Evolutionary conservation across 2,797 vertebrate genomes (phyloP).

Genomic region (Chloroceryle amazona): DNA sequence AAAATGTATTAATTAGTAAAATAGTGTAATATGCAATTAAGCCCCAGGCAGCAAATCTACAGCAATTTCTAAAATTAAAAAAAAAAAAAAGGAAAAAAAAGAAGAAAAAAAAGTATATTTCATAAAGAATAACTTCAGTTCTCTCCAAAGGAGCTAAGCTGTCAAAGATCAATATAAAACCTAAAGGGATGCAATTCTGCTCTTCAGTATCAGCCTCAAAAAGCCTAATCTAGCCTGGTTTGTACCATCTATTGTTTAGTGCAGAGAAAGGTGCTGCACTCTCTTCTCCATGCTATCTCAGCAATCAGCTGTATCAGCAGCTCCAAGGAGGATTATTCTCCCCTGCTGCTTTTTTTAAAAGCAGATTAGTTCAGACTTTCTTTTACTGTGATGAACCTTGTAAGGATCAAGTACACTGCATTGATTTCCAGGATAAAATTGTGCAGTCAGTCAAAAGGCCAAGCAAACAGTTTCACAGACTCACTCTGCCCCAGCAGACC

Average conservation of each 20-base stretch:
- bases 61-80: background rate
- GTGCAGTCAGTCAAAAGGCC: slow-evolving; percentile 68
- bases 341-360: slow-evolving; percentile 66
- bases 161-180: background rate
- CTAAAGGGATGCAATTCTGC: background rate
- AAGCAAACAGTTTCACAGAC: slow-evolving; percentile 75
- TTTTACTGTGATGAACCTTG: slow-evolving; percentile 73
- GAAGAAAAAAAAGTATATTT: background rate
- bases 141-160: background rate
- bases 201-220: background rate
- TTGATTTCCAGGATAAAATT: slow-evolving; percentile 70
- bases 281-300: slow-evolving; percentile 12
- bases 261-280: background rate
- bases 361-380: slow-evolving; percentile 84
- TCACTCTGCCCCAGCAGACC: background rate
- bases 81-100: background rate
- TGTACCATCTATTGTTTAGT: background rate
- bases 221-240: background rate
- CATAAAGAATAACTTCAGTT: background rate
- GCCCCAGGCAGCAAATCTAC: slow-evolving; percentile 6
- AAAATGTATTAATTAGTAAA: slow-evolving; percentile 61
- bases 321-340: slow-evolving; percentile 50
- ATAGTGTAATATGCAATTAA: slow-evolving; percentile 35
- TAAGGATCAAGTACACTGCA: slow-evolving; percentile 57
- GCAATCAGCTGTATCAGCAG: slow-evolving; percentile 60